Base-by-base conservation (phyloP, 2,113 vertebrate species). In the Coturnix japonica region DNA sequence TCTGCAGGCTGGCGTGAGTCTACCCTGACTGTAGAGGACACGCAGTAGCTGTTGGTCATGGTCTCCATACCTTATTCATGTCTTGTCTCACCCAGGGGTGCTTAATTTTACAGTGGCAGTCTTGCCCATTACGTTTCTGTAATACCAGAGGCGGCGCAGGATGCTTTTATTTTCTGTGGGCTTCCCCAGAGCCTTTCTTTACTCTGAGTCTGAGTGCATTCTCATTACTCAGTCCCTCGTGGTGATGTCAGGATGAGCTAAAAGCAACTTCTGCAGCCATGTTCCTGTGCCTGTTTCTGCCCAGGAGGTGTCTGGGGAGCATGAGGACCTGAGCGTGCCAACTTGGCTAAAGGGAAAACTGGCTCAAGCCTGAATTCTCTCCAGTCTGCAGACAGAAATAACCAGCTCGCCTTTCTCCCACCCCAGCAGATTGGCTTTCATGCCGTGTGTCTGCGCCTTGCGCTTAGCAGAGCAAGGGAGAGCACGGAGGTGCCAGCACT, bases 391-490 rank as follows among this genome's bases (percentile, higher is more conserved):
- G 6, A 49, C 69, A 77, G 87, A 26, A 91, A 3, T 23, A 82
- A 63, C 63, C 30, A 28, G 43, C 39, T 56, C 54, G 69, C 2
- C 0, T 9, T 81, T 56, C 71, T 31, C 74, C 67, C 60, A 59
- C 59, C 61, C 10, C 0, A 16, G 17, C 4, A 2, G 33, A 17
- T 69, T 69, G 54, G 31, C 28, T 82, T 54, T 59, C 71, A 21
- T 13, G 59, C 47, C 0, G 0, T 2, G 3, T 1, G 1, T 75
- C 57, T 47, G 9, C 13, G 1, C 26, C 65, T 82, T 66, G 57
- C 35, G 1, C n/a, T 44, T 56, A 46, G 54, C 51, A 18, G 22
- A 72, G 80, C 30, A 7, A 53, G 44, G 61, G 70, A 81, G 46
- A 67, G 33, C 31, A 57, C 3, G 19, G 56, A 12, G 56, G 56